A percentile compares a stretch with the other conserved stretches of the same genome.
Evolutionary conservation across 2,113 vertebrate species (phyloP).

Genomic region (Pedetes capensis): DNA sequence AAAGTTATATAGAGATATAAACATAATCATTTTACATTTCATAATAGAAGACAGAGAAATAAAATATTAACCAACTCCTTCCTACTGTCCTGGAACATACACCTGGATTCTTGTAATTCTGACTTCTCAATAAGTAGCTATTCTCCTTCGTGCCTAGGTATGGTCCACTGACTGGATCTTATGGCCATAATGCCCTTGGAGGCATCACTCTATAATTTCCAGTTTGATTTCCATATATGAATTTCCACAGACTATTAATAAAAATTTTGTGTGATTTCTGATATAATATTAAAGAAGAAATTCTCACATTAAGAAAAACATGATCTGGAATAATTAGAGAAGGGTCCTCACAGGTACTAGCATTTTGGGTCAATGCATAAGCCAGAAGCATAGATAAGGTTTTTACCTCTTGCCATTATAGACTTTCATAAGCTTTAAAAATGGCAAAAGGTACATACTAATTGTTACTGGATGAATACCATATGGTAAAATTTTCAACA

Average conservation of each 20-base stretch:
- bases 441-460: not conserved
- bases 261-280: not conserved
- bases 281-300: conserved; percentile 33
- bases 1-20: not conserved
- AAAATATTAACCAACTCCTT: not conserved
- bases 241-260: conserved; percentile 18
- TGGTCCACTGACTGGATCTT: not conserved
- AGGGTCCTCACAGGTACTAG: not conserved
- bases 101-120: not conserved
- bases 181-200: not conserved
- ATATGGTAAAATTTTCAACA: not conserved
- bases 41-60: not conserved
- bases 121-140: not conserved
- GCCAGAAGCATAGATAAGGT: not conserved
- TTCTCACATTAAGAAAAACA: not conserved
- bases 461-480: not conserved
- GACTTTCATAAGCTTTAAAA: not conserved
- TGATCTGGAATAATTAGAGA: not conserved
- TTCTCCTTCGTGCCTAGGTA: not conserved
- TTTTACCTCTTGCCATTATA: not conserved
- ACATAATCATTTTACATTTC: not conserved
- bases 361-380: not conserved
- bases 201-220: not conserved
- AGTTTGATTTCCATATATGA: not conserved
- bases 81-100: not conserved